phyloP scores from a whole-genome alignment of 2,113 vertebrate genomes.

The Ciconia maguari region DNA sequence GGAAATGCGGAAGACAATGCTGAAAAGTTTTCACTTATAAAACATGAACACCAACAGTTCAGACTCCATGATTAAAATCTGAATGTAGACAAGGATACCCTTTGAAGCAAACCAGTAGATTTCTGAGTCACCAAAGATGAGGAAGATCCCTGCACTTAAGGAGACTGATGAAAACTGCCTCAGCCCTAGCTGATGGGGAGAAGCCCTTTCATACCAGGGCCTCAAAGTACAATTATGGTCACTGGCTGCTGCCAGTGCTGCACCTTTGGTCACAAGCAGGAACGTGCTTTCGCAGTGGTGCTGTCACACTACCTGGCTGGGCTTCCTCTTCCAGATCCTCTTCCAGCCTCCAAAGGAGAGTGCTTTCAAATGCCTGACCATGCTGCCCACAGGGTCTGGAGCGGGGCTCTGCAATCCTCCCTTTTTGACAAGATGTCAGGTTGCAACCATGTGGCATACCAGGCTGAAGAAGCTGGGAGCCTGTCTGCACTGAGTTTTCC shows the following conservation, averaged over 20 bases:
- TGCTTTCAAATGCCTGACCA: neutral
- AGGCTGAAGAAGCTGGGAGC: neutral
- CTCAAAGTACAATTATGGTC: neutral
- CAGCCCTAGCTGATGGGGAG: neutral
- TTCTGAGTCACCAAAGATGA: neutral
- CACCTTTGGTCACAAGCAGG: neutral
- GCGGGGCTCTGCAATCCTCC: neutral
- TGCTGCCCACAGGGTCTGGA: fast-evolving
- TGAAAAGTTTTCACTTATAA: neutral
- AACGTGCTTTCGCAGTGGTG: neutral
- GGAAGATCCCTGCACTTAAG: neutral
- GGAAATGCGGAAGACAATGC: neutral
- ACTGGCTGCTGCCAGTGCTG: neutral
- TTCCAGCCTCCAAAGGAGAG: neutral
- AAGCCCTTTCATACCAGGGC: neutral
- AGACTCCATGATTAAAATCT: neutral
- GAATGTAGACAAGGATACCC: neutral
- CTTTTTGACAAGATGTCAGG: neutral
- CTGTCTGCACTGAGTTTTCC: neutral
- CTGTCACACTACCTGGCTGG: neutral
- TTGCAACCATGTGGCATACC: neutral
- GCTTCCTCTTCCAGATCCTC: neutral
- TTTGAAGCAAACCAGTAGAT: neutral
- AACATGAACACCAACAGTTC: neutral
- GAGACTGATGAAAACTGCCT: neutral